Percentiles rank a stretch among this genome's conserved stretches.
These are phyloP conservation scores for Cebus imitator DNA, from an alignment of 2,113 vertebrate genomes.

Conservation along the genomic window DNA sequence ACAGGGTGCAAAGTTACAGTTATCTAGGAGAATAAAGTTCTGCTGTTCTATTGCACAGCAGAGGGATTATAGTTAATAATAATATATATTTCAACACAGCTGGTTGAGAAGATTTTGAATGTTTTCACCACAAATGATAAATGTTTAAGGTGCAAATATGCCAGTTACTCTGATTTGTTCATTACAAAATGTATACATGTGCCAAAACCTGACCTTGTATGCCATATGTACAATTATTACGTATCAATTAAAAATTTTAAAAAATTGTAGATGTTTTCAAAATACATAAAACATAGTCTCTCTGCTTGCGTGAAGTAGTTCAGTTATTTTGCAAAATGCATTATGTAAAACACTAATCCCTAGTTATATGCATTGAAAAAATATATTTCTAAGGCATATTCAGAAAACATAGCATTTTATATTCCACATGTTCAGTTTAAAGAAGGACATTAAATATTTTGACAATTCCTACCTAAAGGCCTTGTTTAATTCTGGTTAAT, in stretches of 20 bases:
- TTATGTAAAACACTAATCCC: not conserved
- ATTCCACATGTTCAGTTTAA: not conserved
- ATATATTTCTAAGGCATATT: not conserved
- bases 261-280: not conserved
- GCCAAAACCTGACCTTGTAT: not conserved
- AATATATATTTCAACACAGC: not conserved
- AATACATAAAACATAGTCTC: not conserved
- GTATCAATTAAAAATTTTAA: not conserved
- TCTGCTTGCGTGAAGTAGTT: not conserved
- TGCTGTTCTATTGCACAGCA: not conserved
- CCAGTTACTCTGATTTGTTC: not conserved
- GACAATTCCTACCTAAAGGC: not conserved
- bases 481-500: conserved; percentile 8
- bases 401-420: not conserved
- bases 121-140: not conserved
- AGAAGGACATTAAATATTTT: not conserved
- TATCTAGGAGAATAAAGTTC: not conserved
- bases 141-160: not conserved
- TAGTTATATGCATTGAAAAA: not conserved
- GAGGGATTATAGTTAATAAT: not conserved
- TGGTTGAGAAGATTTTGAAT: not conserved
- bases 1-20: not conserved
- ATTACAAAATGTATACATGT: not conserved
- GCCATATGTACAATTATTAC: not conserved
- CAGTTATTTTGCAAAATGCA: not conserved